These are phyloP conservation scores for Ciconia stormi DNA, from an alignment of 2,113 vertebrate genomes.

Conservation along the genomic window DNA sequence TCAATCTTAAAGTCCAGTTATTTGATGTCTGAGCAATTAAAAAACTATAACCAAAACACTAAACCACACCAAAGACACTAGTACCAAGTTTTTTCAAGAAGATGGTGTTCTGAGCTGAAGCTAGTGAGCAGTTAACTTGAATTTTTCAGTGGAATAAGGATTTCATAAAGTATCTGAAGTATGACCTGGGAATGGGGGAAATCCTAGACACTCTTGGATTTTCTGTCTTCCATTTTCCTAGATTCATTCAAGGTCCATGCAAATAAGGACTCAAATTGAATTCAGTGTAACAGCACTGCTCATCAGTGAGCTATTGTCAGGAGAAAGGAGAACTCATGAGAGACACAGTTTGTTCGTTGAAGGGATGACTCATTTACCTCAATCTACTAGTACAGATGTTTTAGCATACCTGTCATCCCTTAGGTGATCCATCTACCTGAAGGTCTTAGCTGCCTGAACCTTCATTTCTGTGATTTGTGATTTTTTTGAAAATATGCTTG, in stretches of 20 bases:
- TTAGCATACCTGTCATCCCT: background rate
- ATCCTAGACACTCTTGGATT: background rate
- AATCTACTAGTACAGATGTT: background rate
- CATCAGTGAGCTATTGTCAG: background rate
- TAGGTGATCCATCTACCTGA: conserved; percentile 13
- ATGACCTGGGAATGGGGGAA: background rate
- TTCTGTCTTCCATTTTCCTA: background rate
- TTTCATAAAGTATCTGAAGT: background rate
- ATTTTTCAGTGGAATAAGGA: background rate
- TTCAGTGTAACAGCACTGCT: background rate
- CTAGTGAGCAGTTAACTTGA: background rate
- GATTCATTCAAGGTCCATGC: background rate
- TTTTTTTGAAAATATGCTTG: background rate
- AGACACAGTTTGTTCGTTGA: background rate
- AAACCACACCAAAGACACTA: background rate
- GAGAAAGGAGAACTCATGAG: background rate
- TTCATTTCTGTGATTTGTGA: conserved; percentile 3
- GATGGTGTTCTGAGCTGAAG: background rate
- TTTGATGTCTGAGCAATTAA: background rate
- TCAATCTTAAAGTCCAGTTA: background rate
- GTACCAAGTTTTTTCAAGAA: background rate
- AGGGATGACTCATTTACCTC: background rate
- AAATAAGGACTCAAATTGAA: background rate
- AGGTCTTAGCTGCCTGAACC: background rate
- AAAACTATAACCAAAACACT: background rate